Evolutionary conservation across 2,113 vertebrate species (phyloP).

Genomic region (Paramisgurnus dabryanus): DNA sequence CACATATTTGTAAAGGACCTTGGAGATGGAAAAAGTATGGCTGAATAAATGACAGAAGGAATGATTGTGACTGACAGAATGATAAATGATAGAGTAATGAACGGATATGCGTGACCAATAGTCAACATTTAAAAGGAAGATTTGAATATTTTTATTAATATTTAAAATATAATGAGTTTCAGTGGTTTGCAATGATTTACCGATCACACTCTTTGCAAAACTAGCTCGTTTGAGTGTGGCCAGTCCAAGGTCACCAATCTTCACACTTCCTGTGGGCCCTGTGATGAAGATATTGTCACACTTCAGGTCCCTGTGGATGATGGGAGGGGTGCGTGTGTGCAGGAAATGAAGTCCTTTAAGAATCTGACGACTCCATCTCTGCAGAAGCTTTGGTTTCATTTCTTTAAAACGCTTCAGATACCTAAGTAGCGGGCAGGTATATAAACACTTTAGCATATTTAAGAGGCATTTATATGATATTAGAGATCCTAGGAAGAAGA

Average conservation of each 20-base stretch:
- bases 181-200: constrained; percentile 60
- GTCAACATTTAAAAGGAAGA: neutral
- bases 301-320: constrained; percentile 96
- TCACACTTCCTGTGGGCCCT: constrained; percentile 92
- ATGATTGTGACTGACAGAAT: too few species aligned
- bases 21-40: neutral
- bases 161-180: neutral
- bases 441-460: neutral
- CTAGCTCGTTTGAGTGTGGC: constrained; percentile 95
- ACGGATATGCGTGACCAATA: neutral
- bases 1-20: neutral
- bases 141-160: too few species aligned
- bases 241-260: constrained; percentile 94
- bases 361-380: constrained; percentile 97
- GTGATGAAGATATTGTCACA: constrained; percentile 99
- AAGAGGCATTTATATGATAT: neutral
- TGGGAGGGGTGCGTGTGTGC: constrained; percentile 92
- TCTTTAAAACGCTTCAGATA: constrained; percentile 96
- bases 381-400: constrained; percentile 96
- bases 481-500: neutral
- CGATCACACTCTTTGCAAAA: constrained; percentile 98
- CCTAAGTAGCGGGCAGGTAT: constrained; percentile 64
- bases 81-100: too few species aligned
- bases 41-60: too few species aligned
- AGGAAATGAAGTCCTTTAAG: constrained; percentile 95